Percentiles rank a stretch among this genome's conserved stretches.
phyloP scores from a whole-genome alignment of 2,113 vertebrate species.

The Apteryx mantelli region DNA sequence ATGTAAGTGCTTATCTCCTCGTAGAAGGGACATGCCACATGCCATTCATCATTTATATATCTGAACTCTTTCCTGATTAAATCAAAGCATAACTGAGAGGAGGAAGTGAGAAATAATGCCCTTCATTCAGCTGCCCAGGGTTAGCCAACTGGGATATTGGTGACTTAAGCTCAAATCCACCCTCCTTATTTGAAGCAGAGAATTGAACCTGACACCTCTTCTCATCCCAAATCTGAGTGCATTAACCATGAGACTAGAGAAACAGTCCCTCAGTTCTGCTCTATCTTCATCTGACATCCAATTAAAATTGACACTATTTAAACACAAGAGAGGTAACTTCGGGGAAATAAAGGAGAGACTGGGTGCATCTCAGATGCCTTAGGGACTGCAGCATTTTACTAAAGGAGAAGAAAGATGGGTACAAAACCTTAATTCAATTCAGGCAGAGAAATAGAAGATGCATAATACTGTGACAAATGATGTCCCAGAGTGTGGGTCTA shows the following conservation, averaged over 20 bases:
- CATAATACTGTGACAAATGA: background rate
- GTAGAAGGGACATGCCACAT: background rate
- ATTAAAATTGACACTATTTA: constrained; percentile 36
- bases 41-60: too few relatives aligned
- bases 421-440: background rate
- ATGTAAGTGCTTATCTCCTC: background rate
- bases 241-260: constrained; percentile 19
- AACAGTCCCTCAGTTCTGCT: constrained; percentile 21
- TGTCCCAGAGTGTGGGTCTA: background rate
- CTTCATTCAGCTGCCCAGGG: background rate
- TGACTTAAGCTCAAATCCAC: constrained; percentile 41
- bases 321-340: background rate
- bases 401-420: background rate
- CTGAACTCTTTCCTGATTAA: background rate
- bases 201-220: constrained; percentile 57
- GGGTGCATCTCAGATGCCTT: background rate
- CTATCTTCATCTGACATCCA: background rate
- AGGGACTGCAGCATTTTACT: background rate
- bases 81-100: background rate
- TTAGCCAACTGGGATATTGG: background rate
- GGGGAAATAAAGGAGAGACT: background rate
- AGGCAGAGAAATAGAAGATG: background rate
- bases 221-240: constrained; percentile 10
- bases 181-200: constrained; percentile 44
- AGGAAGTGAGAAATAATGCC: background rate